A percentile compares a stretch with the other conserved stretches of the same genome.
Conservation (phyloP, 2,797 vertebrate genomes). For the Catharus ustulatus region DNA sequence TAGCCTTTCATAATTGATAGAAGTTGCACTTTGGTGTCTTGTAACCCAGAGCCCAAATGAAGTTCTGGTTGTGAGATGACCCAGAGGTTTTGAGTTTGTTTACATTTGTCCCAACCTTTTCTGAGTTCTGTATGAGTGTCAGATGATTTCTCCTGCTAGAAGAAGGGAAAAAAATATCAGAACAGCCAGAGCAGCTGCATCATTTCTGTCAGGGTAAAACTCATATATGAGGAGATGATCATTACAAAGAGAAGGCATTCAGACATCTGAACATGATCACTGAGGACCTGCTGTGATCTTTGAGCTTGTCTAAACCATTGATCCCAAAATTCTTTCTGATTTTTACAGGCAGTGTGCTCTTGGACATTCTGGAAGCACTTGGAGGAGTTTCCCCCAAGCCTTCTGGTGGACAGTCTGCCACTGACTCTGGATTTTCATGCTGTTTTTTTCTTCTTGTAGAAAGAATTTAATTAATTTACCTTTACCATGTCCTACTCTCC, state of each 20-base stretch:
- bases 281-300: neutral
- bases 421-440: neutral
- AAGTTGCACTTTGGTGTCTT: neutral
- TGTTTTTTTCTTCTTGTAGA: neutral
- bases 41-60: neutral
- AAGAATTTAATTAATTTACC: neutral
- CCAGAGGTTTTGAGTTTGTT: neutral
- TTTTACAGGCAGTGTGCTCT: neutral
- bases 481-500: neutral
- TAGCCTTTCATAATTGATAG: neutral
- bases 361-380: neutral
- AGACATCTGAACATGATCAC: neutral
- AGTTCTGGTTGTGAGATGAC: neutral
- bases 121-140: neutral
- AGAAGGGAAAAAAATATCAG: neutral
- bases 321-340: neutral
- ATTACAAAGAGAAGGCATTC: neutral
- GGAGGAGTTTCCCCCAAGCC: neutral
- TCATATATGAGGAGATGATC: accelerated
- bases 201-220: neutral
- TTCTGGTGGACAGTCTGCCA: neutral
- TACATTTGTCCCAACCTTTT: neutral
- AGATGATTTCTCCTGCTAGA: neutral
- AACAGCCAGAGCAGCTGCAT: neutral
- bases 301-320: neutral